phyloP scores from a whole-genome alignment of 2,797 vertebrate species.

The Poecilia gillii region DNA sequence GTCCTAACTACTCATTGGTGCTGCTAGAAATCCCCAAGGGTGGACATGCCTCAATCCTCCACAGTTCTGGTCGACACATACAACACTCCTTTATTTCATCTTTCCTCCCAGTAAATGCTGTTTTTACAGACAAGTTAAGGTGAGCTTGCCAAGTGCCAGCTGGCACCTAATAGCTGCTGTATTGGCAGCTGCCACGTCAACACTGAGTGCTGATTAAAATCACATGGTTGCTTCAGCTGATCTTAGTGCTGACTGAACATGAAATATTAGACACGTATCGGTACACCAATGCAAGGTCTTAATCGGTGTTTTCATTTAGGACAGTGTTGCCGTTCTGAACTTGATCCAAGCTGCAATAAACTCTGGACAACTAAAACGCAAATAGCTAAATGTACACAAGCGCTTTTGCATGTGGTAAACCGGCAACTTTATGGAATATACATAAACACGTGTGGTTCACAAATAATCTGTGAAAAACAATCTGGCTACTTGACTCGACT shows the following conservation, averaged over 20 bases:
- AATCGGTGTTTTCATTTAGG: conserved; percentile 8
- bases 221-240: conserved; percentile 34
- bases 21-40: not conserved
- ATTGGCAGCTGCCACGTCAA: conserved; percentile 75
- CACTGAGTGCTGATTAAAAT: conserved; percentile 50
- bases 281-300: conserved; percentile 19
- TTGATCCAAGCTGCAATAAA: conserved; percentile 27
- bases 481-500: conserved; percentile 25
- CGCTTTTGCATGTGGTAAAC: conserved; percentile 30
- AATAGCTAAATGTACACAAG: conserved; percentile 25
- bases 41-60: not conserved
- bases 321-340: conserved; percentile 21
- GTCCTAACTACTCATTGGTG: conserved; percentile 1
- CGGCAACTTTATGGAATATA: conserved; percentile 9
- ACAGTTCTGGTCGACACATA: not conserved
- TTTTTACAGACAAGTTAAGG: conserved; percentile 43
- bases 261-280: conserved; percentile 17
- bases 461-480: conserved; percentile 19
- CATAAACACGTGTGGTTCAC: conserved; percentile 4
- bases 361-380: conserved; percentile 21
- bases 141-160: conserved; percentile 56
- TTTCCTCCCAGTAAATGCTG: not conserved
- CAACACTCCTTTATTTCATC: conserved; percentile 12
- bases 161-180: conserved; percentile 40
- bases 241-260: conserved; percentile 56